Base-by-base conservation (phyloP, 2,888 invertebrate genomes). In the Xylocampa areola region DNA sequence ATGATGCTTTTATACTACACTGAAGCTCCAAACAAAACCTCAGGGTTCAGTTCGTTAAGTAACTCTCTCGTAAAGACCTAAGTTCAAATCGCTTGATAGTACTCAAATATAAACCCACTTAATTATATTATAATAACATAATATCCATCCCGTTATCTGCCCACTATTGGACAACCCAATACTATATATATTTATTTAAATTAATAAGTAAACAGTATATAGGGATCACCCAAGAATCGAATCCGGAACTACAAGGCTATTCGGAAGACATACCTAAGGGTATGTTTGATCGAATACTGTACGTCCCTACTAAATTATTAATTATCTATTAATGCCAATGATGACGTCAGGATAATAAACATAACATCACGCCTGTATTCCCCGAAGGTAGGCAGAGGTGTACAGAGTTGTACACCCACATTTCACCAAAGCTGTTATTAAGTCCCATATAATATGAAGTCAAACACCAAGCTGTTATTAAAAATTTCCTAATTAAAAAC, bases 281-380 rank as follows among this genome's bases (percentile, higher is more conserved):
- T 21, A 1, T 1, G 7, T 25, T 25, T 25, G 2, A 6, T 7
- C 25, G 6, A 25, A 25, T 8, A 25, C 8, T 25, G 10, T 25
- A 25, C 7, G 10, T 23, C 2, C 3, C 3, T 21, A 21, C n/a
- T n/a, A 37, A 30, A 2, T 14, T 23, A 14, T 35, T 19, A 51
- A n/a, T 5, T 11, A 3, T 11, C 27, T 19, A 8, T 7, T 53
- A 65, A 57, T 29, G 11, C 1, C 57, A 39, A n/a, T 8, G 4
- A 29, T 30, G 58, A 65, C 57, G 64, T 63, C 35, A 29, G 57
- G 25, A 32, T 6, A 3, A 10, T 4, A 7, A 49, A 49, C n/a
- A n/a, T n/a, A n/a, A n/a, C n/a, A n/a, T n/a, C n/a, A n/a, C n/a
- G n/a, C n/a, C n/a, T n/a, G n/a, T n/a, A n/a, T n/a, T n/a, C n/a